A percentile compares a stretch with the other conserved stretches of the same genome.
phyloP scores from a whole-genome alignment of 2,888 invertebrate genomes.

The Neoscelio sp. region DNA sequence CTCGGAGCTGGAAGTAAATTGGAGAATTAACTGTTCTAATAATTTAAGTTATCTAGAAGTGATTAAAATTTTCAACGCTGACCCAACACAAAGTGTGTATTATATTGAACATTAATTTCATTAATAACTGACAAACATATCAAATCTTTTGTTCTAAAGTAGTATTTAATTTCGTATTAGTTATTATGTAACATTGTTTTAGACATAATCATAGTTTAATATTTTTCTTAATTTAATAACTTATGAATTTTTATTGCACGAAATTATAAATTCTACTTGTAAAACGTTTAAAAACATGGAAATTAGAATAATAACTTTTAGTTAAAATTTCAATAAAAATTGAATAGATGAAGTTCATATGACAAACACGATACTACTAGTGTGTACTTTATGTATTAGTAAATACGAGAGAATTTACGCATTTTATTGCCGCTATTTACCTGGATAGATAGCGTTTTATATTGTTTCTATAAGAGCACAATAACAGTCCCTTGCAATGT shows the following conservation, averaged over 20 bases:
- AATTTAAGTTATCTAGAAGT: constrained; percentile 76
- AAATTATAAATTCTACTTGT: too few relatives aligned
- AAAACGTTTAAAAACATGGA: too few relatives aligned
- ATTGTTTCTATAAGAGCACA: neutral
- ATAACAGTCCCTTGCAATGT: neutral
- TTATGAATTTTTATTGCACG: too few relatives aligned
- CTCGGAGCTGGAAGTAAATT: too few relatives aligned
- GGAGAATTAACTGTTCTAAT: constrained; percentile 83
- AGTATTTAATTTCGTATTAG: too few relatives aligned
- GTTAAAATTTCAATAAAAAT: too few relatives aligned
- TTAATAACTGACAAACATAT: too few relatives aligned
- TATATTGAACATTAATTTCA: neutral
- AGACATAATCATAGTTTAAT: too few relatives aligned
- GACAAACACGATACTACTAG: constrained; percentile 16
- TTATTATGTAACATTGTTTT: too few relatives aligned
- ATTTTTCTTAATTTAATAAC: too few relatives aligned
- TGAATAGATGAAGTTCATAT: constrained; percentile 38
- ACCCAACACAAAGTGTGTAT: constrained; percentile 76
- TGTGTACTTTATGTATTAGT: constrained; percentile 11
- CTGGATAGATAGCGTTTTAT: neutral
- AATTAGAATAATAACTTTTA: too few relatives aligned
- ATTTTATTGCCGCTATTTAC: constrained; percentile 14
- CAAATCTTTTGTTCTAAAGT: too few relatives aligned
- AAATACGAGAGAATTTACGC: neutral
- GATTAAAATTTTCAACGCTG: constrained; percentile 79